Base-by-base conservation (phyloP, 2,888 invertebrate species). In the Anthoptus insignis region DNA sequence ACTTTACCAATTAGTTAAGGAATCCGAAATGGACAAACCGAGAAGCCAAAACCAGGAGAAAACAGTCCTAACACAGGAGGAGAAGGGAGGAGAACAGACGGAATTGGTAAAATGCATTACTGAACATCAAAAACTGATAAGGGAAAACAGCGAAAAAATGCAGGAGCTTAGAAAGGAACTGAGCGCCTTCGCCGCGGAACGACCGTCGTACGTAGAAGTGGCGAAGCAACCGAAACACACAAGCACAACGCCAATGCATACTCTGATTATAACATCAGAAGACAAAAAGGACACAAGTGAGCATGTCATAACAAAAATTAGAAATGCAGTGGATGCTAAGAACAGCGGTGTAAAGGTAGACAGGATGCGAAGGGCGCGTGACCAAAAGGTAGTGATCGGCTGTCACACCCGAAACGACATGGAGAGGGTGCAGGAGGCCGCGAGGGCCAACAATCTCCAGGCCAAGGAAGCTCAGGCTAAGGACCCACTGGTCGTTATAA, bases 181-280 rank as follows among this genome's bases (percentile, higher is more conserved):
- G n/a, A n/a, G n/a, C n/a, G n/a, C n/a, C n/a, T n/a, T n/a, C n/a
- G n/a, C n/a, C n/a, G n/a, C n/a, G n/a, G n/a, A n/a, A n/a, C 32
- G 11, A 11, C 11, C 32, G 11, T 11, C 32, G 9, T 32, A 32
- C 11, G 32, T 11, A 11, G 32, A 32, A 2, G 9, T 11, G 11
- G 32, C 8, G 5, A 4, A 27, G 27, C 27, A 27, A 8, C 27
- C 27, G 27, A 27, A 27, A 8, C 4, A 27, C 4, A 4, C 27
- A 4, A 27, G 11, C 11, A 32, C 11, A 32, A 11, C 32, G 32
- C 71, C 61, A 4, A 8, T 32, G 9, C 32, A 32, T 32, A 32
- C 32, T 11, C 7, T 32, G 2, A 32, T 32, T 2, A 11, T 32
- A 2, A 32, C 32, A 32, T 32, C 32, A 32, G 11, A 32, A 3